These are phyloP conservation scores for Condylostylus longicornis DNA, from an alignment of 1,140 invertebrate genomes.

Conservation along the genomic window DNA sequence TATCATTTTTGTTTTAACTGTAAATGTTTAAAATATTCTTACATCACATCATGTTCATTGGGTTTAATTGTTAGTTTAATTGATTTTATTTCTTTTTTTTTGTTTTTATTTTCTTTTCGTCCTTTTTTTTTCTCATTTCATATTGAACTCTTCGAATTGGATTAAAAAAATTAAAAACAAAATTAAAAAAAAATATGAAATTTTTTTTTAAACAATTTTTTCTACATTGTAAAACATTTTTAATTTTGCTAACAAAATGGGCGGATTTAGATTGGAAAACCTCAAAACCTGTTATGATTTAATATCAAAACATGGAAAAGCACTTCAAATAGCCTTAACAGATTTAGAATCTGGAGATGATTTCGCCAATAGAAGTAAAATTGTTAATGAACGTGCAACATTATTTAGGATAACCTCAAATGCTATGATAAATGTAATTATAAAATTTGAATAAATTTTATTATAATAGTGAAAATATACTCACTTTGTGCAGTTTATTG, in stretches of 20 bases:
- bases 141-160: not conserved
- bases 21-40: too few relatives aligned
- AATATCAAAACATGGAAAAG: constrained; percentile 71
- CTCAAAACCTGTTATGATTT: constrained; percentile 81
- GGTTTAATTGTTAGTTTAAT: too few relatives aligned
- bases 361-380: constrained; percentile 29
- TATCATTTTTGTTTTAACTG: too few relatives aligned
- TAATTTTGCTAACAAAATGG: constrained; percentile 1
- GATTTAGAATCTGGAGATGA: constrained; percentile 66
- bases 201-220: constrained; percentile 1
- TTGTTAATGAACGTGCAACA: constrained; percentile 62
- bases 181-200: too few relatives aligned
- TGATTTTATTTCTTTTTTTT: too few relatives aligned
- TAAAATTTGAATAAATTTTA: not conserved
- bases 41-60: too few relatives aligned
- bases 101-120: not conserved
- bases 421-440: constrained; percentile 88
- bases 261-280: constrained; percentile 61
- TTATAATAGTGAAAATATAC: not conserved
- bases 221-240: too few relatives aligned
- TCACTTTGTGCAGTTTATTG: not conserved
- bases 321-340: constrained; percentile 65
- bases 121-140: too few relatives aligned
- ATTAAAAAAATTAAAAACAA: too few relatives aligned
- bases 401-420: constrained; percentile 86